A percentile compares a stretch with the other conserved stretches of the same genome.
Conservation (phyloP, 1,140 invertebrate genomes). For the Caerostris darwini region DNA sequence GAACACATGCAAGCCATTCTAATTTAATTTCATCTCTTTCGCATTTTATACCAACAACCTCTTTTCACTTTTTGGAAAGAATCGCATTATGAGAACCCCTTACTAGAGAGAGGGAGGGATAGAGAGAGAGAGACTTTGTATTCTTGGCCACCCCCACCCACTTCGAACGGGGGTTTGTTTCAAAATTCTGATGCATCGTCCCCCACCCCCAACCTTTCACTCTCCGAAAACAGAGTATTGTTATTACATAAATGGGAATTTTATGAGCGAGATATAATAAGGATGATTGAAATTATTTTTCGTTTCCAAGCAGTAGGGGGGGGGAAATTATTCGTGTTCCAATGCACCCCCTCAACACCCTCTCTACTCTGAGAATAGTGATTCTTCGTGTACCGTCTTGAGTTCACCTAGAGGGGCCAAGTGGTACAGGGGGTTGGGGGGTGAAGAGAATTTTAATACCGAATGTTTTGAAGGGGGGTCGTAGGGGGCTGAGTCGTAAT, state of each 20-base stretch:
- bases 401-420: neutral
- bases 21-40: constrained; percentile 1
- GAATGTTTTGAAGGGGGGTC: constrained; percentile 12
- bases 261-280: constrained; percentile 54
- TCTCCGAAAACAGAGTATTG: constrained; percentile 9
- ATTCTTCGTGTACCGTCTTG: constrained; percentile 24
- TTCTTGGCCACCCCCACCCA: neutral
- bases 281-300: constrained; percentile 57
- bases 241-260: constrained; percentile 60
- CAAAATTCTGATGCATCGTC: constrained; percentile 54
- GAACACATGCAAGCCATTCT: neutral
- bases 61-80: neutral
- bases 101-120: neutral
- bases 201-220: neutral
- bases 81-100: neutral
- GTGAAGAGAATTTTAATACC: neutral
- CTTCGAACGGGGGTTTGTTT: neutral
- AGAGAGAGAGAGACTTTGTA: neutral
- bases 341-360: neutral
- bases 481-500: neutral
- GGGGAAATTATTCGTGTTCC: neutral
- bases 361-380: neutral
- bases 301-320: neutral
- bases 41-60: neutral
- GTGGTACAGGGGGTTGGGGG: neutral